Conservation (phyloP, 1,140 invertebrate species). For the Drosophila guanche region DNA sequence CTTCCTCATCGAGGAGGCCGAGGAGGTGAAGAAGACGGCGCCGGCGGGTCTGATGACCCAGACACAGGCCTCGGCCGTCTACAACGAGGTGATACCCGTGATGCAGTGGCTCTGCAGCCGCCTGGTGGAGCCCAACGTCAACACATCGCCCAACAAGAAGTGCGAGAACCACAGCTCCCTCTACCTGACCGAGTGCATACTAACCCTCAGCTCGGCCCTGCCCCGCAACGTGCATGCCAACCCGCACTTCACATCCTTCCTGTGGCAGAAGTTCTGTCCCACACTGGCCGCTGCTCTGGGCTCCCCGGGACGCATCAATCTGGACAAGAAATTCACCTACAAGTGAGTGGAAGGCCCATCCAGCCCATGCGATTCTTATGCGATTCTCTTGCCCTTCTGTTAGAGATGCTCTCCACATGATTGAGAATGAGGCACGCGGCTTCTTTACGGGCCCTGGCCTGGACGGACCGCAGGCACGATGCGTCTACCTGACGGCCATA, state of each 20-base stretch:
- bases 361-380: not conserved
- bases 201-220: slow-evolving; percentile 92
- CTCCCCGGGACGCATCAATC: slow-evolving; percentile 86
- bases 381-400: not conserved
- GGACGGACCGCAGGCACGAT: slow-evolving; percentile 81
- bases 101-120: slow-evolving; percentile 95
- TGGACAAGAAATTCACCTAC: slow-evolving; percentile 83
- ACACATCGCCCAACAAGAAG: slow-evolving; percentile 85
- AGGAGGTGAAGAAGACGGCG: slow-evolving; percentile 82
- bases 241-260: slow-evolving; percentile 92
- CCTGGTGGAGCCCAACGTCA: slow-evolving; percentile 88
- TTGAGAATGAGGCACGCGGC: slow-evolving; percentile 82
- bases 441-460: slow-evolving; percentile 81
- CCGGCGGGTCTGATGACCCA: slow-evolving; percentile 81
- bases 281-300: slow-evolving; percentile 93
- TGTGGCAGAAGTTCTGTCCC: slow-evolving; percentile 96
- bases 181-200: slow-evolving; percentile 93
- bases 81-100: slow-evolving; percentile 94
- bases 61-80: slow-evolving; percentile 90
- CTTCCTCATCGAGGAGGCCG: slow-evolving; percentile 86
- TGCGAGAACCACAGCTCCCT: slow-evolving; percentile 87
- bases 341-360: slow-evolving; percentile 56
- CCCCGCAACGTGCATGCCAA: slow-evolving; percentile 92
- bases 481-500: slow-evolving; percentile 86
- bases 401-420: slow-evolving; percentile 82